These are phyloP conservation scores for Chelmon rostratus DNA, from an alignment of 2,797 vertebrate genomes.

Conservation along the genomic window DNA sequence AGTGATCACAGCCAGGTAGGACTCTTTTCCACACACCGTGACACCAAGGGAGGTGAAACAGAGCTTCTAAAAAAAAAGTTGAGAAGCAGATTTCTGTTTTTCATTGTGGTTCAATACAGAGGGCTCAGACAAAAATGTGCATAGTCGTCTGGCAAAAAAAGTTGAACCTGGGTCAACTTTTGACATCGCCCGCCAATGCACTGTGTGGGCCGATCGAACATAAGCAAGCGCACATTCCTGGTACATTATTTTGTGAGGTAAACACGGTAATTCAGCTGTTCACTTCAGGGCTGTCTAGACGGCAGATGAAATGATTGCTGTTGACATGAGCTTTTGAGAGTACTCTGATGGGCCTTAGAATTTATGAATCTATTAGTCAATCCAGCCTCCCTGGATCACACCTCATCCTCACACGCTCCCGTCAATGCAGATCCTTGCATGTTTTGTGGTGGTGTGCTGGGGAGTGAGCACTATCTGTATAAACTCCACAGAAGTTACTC, in stretches of 20 bases:
- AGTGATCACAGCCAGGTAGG: constrained; percentile 72
- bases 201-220: not conserved
- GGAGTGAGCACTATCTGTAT: not conserved
- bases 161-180: not conserved
- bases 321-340: constrained; percentile 17
- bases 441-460: not conserved
- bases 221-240: not conserved
- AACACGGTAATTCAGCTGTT: not conserved
- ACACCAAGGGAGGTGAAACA: constrained; percentile 43
- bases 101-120: not conserved
- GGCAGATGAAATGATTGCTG: not conserved
- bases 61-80: too few species aligned
- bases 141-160: not conserved
- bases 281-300: not conserved
- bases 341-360: not conserved
- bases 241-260: not conserved
- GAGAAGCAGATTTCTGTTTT: too few species aligned
- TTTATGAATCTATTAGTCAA: constrained; percentile 4
- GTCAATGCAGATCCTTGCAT: not conserved
- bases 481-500: too few species aligned
- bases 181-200: not conserved
- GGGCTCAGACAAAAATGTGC: not conserved
- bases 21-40: constrained; percentile 59
- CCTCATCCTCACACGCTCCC: not conserved
- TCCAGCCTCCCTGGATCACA: not conserved